Percentiles rank a stretch among this genome's conserved stretches.
Evolutionary conservation across 2,113 vertebrate species (phyloP).

Genomic region (Potamarius usumacintae): DNA sequence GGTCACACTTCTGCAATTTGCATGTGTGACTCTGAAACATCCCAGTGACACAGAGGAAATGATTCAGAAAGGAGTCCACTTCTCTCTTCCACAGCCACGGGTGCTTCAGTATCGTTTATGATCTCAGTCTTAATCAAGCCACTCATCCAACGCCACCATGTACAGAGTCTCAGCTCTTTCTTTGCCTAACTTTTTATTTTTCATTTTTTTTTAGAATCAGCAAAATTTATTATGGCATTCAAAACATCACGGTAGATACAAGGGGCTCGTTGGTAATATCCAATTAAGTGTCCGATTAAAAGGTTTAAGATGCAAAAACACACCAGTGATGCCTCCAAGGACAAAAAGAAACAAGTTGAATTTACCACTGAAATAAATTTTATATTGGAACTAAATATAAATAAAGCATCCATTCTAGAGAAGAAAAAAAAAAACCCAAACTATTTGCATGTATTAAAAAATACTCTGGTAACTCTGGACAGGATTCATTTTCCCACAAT

Average conservation of each 20-base stretch:
- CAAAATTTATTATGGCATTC: no score
- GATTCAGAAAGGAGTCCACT: not conserved
- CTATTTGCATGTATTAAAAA: not conserved
- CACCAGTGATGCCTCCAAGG: not conserved
- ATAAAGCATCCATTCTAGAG: not conserved
- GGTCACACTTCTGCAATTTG: conserved; percentile 17
- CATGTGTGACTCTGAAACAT: not conserved
- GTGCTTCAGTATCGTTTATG: not conserved
- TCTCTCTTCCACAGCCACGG: not conserved
- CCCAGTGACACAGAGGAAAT: conserved; percentile 9
- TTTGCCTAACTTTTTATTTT: no score
- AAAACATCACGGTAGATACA: not conserved
- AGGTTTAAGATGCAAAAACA: not conserved
- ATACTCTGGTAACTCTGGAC: no score
- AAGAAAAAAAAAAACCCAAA: not conserved
- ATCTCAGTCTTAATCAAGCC: not conserved
- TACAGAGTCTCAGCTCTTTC: no score
- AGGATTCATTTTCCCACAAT: not conserved
- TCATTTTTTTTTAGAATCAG: no score
- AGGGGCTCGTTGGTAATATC: not conserved
- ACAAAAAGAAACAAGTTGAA: not conserved
- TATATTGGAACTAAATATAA: not conserved
- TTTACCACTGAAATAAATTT: not conserved
- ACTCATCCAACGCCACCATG: no score
- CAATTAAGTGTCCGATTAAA: not conserved